Percentiles rank a stretch among this genome's conserved stretches.
These are phyloP conservation scores for Rhagologus leucostigma DNA, from an alignment of 2,113 vertebrate genomes.

Conservation along the genomic window DNA sequence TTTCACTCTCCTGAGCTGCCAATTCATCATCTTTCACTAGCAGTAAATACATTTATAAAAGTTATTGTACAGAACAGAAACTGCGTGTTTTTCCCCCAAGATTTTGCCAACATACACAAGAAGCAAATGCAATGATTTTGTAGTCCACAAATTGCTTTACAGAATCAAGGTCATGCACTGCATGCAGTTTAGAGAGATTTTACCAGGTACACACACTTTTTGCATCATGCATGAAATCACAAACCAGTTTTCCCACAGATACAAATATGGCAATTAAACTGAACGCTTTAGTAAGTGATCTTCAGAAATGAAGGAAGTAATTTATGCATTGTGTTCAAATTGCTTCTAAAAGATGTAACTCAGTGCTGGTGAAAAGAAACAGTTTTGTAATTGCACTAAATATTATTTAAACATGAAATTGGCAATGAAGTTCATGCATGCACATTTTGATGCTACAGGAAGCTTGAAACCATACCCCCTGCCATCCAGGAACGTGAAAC, in stretches of 20 bases:
- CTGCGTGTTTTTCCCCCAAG: background rate
- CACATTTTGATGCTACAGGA: conserved; percentile 77
- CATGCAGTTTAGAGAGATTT: conserved; percentile 65
- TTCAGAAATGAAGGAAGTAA: background rate
- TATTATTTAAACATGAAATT: conserved; percentile 51
- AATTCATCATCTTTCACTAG: conserved; percentile 6
- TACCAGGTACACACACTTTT: conserved; percentile 56
- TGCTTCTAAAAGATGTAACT: background rate
- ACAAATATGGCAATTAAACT: background rate
- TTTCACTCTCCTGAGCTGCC: background rate
- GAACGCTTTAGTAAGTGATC: background rate
- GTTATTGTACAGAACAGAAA: background rate
- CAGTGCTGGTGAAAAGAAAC: conserved; percentile 37
- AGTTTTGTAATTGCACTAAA: conserved; percentile 31
- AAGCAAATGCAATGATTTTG: conserved; percentile 49
- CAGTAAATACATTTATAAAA: conserved; percentile 30
- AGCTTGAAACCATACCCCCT: conserved; percentile 95
- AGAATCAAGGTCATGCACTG: conserved; percentile 67
- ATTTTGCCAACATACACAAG: conserved; percentile 28
- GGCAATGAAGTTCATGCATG: conserved; percentile 73
- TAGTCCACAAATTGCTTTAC: background rate
- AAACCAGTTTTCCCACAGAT: conserved; percentile 13
- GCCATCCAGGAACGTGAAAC: conserved; percentile 99
- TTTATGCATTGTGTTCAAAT: conserved; percentile 7
- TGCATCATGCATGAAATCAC: conserved; percentile 62